Conservation (phyloP, 64 coral and sea anemone species). For the Cladopsammia gracilis region DNA sequence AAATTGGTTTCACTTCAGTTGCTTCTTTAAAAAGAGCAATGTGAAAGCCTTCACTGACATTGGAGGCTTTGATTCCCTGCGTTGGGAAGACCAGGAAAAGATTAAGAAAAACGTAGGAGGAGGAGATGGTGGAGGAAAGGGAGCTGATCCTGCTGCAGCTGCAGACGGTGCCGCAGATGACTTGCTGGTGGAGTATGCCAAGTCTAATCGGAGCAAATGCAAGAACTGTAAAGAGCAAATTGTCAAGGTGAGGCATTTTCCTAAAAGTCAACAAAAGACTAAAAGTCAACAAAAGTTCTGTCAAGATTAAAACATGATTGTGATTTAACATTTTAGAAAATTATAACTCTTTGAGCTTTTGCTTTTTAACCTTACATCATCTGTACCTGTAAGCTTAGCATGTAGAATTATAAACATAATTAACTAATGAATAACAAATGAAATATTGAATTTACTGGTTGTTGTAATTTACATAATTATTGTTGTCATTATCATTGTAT, state of each 20-base stretch:
- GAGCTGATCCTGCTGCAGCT: not conserved
- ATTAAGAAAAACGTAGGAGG: constrained; percentile 61
- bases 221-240: constrained; percentile 94
- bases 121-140: not conserved
- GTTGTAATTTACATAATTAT: too few relatives aligned
- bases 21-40: constrained; percentile 91
- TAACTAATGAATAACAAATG: too few relatives aligned
- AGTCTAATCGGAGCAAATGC: constrained; percentile 93
- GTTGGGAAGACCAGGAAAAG: constrained; percentile 94
- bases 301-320: too few relatives aligned
- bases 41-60: constrained; percentile 68
- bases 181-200: constrained; percentile 92
- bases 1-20: constrained; percentile 93
- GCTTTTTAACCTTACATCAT: too few relatives aligned
- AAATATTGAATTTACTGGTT: too few relatives aligned
- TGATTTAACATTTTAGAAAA: too few relatives aligned
- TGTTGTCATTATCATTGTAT: not conserved
- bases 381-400: not conserved
- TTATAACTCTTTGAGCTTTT: too few relatives aligned
- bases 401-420: too few relatives aligned
- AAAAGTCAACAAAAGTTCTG: too few relatives aligned
- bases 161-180: constrained; percentile 49
- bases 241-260: constrained; percentile 72
- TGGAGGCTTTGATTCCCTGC: constrained; percentile 73
- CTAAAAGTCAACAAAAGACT: too few relatives aligned